Conservation (phyloP, 2,888 invertebrate genomes). For the Hypena proboscidalis region DNA sequence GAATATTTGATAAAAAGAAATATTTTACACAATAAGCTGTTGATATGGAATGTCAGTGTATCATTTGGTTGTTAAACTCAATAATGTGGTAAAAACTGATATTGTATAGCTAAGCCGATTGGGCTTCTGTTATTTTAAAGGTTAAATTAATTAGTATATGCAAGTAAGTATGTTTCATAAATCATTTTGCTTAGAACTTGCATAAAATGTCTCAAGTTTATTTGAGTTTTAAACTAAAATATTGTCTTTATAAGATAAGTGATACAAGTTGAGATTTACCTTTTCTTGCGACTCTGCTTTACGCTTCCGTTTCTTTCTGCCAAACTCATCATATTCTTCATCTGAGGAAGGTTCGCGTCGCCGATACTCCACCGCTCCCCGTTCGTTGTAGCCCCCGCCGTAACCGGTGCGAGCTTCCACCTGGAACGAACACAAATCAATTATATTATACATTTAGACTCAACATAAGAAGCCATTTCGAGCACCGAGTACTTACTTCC, state of each 20-base stretch:
- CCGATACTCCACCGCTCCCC: slow-evolving; percentile 98
- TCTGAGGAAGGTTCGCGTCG: slow-evolving; percentile 94
- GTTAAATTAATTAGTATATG: too few relatives aligned
- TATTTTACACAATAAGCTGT: slow-evolving; percentile 45
- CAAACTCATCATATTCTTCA: slow-evolving; percentile 98
- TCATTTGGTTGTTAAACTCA: too few relatives aligned
- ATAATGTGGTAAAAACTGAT: too few relatives aligned
- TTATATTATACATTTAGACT: not conserved
- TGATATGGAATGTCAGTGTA: slow-evolving; percentile 27
- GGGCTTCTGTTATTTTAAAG: too few relatives aligned
- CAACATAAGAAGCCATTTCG: not conserved
- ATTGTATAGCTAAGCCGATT: too few relatives aligned
- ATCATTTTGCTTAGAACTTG: too few relatives aligned
- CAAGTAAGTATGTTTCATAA: too few relatives aligned
- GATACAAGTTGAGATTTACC: slow-evolving; percentile 31
- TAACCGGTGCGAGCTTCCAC: slow-evolving; percentile 91
- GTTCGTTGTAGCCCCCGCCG: slow-evolving; percentile 97
- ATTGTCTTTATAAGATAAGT: not conserved
- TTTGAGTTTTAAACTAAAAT: too few relatives aligned
- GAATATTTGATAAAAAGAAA: slow-evolving; percentile 59
- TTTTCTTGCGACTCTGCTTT: slow-evolving; percentile 55
- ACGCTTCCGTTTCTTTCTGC: slow-evolving; percentile 87
- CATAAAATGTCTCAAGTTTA: too few relatives aligned
- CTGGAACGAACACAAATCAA: slow-evolving; percentile 52
- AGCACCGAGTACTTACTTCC: slow-evolving; percentile 87